Evolutionary conservation across 2,113 vertebrate species (phyloP).

Genomic region (Ceyx margarethae): DNA sequence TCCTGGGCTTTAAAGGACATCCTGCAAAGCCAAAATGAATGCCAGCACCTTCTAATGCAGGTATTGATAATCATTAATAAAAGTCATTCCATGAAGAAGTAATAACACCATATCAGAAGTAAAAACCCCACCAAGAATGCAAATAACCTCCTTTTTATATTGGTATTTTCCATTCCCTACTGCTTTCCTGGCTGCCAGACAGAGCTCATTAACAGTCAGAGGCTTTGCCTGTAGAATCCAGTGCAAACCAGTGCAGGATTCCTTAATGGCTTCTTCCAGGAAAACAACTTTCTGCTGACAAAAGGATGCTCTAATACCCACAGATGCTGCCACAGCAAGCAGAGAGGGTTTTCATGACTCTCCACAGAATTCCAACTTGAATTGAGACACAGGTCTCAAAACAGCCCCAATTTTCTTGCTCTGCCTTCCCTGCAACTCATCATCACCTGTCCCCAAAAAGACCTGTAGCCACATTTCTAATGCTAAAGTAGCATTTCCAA

Average conservation of each 20-base stretch:
- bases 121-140: too few species aligned
- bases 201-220: not conserved
- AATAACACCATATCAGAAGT: not conserved
- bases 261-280: not conserved
- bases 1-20: not conserved
- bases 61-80: not conserved
- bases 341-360: not conserved
- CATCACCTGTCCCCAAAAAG: not conserved
- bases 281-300: slow-evolving; percentile 19
- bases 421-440: not conserved
- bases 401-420: not conserved
- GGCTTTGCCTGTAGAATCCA: not conserved
- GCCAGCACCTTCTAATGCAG: not conserved
- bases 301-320: not conserved
- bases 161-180: slow-evolving; percentile 25
- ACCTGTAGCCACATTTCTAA: not conserved
- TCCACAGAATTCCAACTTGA: not conserved
- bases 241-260: not conserved
- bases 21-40: not conserved
- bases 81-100: not conserved
- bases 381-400: not conserved
- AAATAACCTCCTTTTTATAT: not conserved
- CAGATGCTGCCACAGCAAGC: not conserved
- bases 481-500: not conserved
- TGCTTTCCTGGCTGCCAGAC: not conserved